Percentiles rank a stretch among this genome's conserved stretches.
Evolutionary conservation across 2,888 invertebrate genomes (phyloP).

Genomic region (Thecocarcelia acutangulata): DNA sequence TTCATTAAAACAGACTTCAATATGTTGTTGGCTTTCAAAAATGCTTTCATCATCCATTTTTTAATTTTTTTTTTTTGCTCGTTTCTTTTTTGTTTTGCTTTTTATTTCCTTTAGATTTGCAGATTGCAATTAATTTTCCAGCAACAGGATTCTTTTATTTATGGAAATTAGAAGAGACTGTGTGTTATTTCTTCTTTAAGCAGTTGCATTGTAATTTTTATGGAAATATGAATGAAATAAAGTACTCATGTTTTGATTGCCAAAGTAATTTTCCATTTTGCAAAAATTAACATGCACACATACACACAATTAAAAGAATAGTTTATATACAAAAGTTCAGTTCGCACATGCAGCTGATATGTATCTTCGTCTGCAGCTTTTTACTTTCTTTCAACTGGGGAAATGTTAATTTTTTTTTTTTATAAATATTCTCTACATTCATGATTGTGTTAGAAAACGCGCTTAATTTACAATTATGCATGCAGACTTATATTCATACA

Average conservation of each 20-base stretch:
- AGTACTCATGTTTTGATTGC: not conserved
- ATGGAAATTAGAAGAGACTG: not conserved
- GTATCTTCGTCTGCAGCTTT: not conserved
- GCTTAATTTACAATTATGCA: too few relatives aligned
- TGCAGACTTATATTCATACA: too few relatives aligned
- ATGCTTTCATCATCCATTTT: not conserved
- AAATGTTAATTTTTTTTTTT: not conserved
- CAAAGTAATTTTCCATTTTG: not conserved
- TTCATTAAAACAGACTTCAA: not conserved
- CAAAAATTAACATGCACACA: not conserved
- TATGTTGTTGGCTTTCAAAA: not conserved
- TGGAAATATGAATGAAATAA: slow-evolving; percentile 10
- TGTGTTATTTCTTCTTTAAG: too few relatives aligned
- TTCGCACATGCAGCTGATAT: not conserved
- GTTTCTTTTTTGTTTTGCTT: too few relatives aligned
- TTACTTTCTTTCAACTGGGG: not conserved
- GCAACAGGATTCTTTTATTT: not conserved
- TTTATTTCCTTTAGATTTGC: not conserved
- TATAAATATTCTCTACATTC: too few relatives aligned
- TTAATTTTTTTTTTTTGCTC: too few relatives aligned
- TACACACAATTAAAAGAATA: not conserved
- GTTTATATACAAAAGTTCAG: not conserved
- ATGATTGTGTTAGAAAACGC: too few relatives aligned
- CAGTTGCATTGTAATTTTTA: not conserved
- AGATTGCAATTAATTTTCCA: slow-evolving; percentile 17